Evolutionary conservation across 1,140 invertebrate species (phyloP), one percentile per base, ranked within the genome.

Genomic region (Diabrotica virgifera): DNA sequence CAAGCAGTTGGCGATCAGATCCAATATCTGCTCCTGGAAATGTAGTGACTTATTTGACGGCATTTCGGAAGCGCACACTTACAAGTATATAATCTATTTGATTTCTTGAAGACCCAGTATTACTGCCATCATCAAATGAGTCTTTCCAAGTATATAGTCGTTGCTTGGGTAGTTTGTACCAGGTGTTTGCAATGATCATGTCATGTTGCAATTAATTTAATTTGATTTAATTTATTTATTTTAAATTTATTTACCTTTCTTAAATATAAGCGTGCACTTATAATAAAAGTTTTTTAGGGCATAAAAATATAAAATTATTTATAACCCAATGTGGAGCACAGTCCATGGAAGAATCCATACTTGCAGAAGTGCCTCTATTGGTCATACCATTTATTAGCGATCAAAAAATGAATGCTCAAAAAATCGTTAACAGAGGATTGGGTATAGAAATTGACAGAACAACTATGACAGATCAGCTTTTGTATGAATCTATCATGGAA

Each of bases 181-280:
- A n/a, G n/a, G n/a, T n/a, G n/a, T n/a, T n/a, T n/a, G n/a, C n/a
- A n/a, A n/a, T n/a, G n/a, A n/a, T n/a, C n/a, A n/a, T n/a, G n/a
- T n/a, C n/a, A n/a, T n/a, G n/a, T n/a, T n/a, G n/a, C n/a, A n/a
- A n/a, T n/a, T n/a, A n/a, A n/a, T n/a, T 12, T 8, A 55, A 7
- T 9, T 55, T 11, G 7, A 55, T 12, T 55, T 12, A 7, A 55
- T 7, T 55, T 11, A 12, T 89, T 5, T 88, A 88, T 0, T 89
- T 91, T 70, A 85, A 84, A 59, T 87, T 87, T 71, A 80, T 90
- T 66, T 74, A n/a, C n/a, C n/a, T n/a, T n/a, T n/a, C n/a, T n/a
- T n/a, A n/a, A n/a, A n/a, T n/a, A n/a, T n/a, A n/a, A n/a, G n/a
- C n/a, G n/a, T n/a, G n/a, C n/a, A n/a, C n/a, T n/a, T n/a, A n/a